Conservation (phyloP, 2,797 vertebrate species). For the Loris lydekkerianus region DNA sequence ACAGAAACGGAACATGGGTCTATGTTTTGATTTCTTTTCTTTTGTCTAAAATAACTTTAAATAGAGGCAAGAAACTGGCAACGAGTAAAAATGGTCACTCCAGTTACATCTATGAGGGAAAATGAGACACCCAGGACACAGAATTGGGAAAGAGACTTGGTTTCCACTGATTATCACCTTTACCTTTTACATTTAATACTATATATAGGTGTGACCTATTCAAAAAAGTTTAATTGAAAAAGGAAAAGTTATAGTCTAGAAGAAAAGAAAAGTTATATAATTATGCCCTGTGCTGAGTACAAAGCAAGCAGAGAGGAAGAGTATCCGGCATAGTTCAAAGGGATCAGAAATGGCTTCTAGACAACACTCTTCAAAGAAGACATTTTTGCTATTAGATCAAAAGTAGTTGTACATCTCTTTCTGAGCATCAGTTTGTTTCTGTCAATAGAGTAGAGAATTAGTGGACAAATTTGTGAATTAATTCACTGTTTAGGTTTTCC, state of each 20-base stretch:
- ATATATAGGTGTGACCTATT: not conserved
- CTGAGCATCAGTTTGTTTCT: slow-evolving; percentile 1
- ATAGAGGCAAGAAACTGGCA: not conserved
- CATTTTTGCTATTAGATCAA: not conserved
- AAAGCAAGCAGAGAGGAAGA: not conserved
- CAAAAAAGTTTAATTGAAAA: not conserved
- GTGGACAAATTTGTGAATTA: not conserved
- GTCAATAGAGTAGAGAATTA: not conserved
- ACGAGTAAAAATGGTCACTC: not conserved
- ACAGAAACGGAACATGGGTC: not conserved
- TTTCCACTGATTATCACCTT: not conserved
- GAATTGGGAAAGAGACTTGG: not conserved
- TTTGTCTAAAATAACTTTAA: slow-evolving; percentile 58
- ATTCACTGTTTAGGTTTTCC: slow-evolving; percentile 46
- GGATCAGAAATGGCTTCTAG: not conserved
- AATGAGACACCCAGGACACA: not conserved
- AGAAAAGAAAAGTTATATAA: not conserved
- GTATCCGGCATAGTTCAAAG: not conserved
- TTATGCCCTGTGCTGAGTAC: not conserved
- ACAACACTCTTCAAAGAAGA: not conserved
- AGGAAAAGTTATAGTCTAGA: not conserved
- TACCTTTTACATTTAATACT: slow-evolving; percentile 49
- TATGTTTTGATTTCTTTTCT: not conserved
- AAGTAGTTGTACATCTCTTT: not conserved
- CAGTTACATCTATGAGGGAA: not conserved